These are phyloP conservation scores for Folsomia candida DNA, from an alignment of 2,888 invertebrate species.

Conservation along the genomic window DNA sequence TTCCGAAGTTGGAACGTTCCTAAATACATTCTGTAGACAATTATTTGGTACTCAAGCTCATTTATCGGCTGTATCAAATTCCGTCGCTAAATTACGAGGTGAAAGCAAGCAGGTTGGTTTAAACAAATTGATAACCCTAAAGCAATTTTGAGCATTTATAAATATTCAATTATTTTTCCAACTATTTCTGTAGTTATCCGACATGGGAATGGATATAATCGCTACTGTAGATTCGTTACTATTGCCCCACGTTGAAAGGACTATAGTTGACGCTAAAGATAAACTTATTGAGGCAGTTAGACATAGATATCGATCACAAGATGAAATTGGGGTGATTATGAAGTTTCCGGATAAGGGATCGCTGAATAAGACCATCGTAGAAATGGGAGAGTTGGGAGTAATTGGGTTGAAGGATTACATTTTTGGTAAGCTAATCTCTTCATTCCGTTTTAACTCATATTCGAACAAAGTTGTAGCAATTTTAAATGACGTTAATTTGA, in stretches of 20 bases:
- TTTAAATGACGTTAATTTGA: neutral
- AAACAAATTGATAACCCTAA: neutral
- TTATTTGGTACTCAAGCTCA: slow-evolving; percentile 86
- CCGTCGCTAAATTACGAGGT: slow-evolving; percentile 74
- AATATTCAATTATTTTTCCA: slow-evolving; percentile 13
- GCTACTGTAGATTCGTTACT: slow-evolving; percentile 87
- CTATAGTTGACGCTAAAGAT: slow-evolving; percentile 73
- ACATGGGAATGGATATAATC: slow-evolving; percentile 80
- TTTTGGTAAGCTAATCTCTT: slow-evolving; percentile 3
- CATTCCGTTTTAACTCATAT: neutral
- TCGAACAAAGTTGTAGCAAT: neutral
- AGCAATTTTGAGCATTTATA: neutral
- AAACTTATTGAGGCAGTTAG: slow-evolving; percentile 80
- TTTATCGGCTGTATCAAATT: slow-evolving; percentile 78
- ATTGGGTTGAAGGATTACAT: slow-evolving; percentile 59
- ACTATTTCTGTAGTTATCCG: slow-evolving; percentile 56
- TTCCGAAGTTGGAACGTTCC: slow-evolving; percentile 73
- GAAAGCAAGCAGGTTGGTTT: slow-evolving; percentile 66
- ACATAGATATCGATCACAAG: slow-evolving; percentile 62
- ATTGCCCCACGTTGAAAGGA: slow-evolving; percentile 70
- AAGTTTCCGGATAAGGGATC: slow-evolving; percentile 73
- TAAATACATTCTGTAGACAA: slow-evolving; percentile 78
- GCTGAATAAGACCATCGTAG: slow-evolving; percentile 67
- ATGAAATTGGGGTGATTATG: slow-evolving; percentile 82
- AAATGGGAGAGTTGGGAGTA: slow-evolving; percentile 69